Conservation (phyloP, 2,113 vertebrate genomes). For the Chionis minor region DNA sequence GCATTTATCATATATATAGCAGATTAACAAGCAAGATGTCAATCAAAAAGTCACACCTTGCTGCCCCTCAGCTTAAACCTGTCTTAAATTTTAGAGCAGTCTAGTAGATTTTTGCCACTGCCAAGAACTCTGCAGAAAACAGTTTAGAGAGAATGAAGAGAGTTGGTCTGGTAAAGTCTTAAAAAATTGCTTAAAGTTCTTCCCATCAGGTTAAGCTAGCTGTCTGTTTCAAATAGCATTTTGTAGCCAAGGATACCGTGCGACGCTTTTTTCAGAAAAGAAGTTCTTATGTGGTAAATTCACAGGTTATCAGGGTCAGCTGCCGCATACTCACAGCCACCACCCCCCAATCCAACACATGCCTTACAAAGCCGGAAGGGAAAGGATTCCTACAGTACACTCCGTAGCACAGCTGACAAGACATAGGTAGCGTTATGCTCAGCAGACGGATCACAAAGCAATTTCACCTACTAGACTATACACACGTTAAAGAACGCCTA, state of each 20-base stretch:
- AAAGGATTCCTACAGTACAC: background rate
- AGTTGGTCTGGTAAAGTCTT: background rate
- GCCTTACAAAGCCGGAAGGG: background rate
- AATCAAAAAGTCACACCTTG: background rate
- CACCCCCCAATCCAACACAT: background rate
- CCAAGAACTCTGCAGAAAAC: background rate
- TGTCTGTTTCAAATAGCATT: background rate
- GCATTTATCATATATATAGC: background rate
- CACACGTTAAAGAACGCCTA: background rate
- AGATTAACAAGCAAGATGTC: background rate
- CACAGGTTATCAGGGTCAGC: background rate
- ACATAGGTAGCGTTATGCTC: rapidly evolving
- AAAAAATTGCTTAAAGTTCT: background rate
- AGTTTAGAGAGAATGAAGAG: background rate
- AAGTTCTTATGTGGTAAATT: background rate
- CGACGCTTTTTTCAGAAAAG: background rate
- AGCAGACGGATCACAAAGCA: background rate
- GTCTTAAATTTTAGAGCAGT: background rate
- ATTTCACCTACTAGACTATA: background rate
- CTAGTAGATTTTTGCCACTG: background rate
- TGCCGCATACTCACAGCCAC: background rate
- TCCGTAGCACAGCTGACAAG: rapidly evolving
- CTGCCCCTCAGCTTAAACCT: background rate
- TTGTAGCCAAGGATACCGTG: background rate
- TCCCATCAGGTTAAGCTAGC: background rate